These are phyloP conservation scores for Tetraodon nigroviridis DNA, from an alignment of 2,113 vertebrate species.

Conservation along the genomic window DNA sequence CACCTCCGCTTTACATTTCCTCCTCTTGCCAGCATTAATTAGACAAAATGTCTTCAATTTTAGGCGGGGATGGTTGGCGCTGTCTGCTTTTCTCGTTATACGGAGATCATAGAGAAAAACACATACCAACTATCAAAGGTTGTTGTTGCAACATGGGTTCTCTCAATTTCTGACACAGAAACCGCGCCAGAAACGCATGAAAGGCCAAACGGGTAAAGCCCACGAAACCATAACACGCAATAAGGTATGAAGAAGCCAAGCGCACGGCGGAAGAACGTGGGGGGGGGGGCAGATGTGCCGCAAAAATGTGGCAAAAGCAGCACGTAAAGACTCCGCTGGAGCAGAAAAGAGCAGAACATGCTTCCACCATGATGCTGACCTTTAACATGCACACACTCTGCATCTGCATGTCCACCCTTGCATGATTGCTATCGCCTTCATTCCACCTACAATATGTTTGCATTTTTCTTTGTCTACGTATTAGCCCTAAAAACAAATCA, in stretches of 20 bases:
- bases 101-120: constrained; percentile 5
- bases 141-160: no score
- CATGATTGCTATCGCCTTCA: no score
- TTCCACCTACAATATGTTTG: no score
- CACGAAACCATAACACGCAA: background rate
- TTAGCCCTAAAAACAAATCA: no score
- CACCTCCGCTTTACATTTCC: constrained; percentile 5
- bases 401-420: no score
- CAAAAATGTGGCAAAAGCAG: constrained; percentile 30
- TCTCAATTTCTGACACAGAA: no score
- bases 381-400: no score
- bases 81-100: constrained; percentile 26
- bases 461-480: no score
- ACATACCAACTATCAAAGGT: background rate
- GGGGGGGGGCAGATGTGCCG: constrained; percentile 21
- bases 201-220: background rate
- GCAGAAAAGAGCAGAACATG: constrained; percentile 6
- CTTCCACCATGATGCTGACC: no score
- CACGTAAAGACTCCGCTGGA: constrained; percentile 24
- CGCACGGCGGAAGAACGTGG: no score
- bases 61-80: constrained; percentile 14
- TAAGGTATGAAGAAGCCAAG: background rate
- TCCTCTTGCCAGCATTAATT: constrained; percentile 20
- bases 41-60: constrained; percentile 21
- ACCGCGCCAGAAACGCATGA: background rate